phyloP scores from a whole-genome alignment of 2,797 vertebrate species.

The Microtus obscurus region DNA sequence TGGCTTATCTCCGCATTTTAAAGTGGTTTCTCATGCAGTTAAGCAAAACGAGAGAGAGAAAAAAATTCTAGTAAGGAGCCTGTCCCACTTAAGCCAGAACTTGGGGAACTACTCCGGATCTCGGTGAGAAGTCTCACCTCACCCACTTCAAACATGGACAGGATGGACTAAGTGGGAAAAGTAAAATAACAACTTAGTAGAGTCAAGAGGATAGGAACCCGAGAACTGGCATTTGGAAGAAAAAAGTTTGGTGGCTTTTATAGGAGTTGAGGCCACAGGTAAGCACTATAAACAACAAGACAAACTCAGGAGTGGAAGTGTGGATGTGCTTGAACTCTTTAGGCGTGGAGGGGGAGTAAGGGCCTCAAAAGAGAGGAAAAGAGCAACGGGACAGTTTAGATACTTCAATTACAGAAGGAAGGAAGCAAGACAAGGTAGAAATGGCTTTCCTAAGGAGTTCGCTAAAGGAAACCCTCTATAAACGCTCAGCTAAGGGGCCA shows the following conservation, averaged over 20 bases:
- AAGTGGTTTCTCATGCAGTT: background rate
- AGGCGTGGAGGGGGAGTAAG: background rate
- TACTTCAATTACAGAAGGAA: background rate
- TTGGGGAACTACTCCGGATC: background rate
- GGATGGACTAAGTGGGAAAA: slow-evolving; percentile 10
- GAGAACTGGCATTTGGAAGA: background rate
- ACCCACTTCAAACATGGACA: background rate
- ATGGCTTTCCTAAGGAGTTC: background rate
- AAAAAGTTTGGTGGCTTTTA: background rate
- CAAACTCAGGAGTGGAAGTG: background rate
- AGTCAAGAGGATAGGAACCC: background rate
- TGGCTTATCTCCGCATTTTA: background rate
- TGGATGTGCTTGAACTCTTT: background rate
- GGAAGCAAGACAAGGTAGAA: background rate
- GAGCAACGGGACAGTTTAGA: background rate
- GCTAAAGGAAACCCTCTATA: background rate
- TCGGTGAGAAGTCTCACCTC: background rate
- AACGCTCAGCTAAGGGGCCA: background rate
- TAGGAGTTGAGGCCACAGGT: background rate
- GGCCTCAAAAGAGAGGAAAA: background rate
- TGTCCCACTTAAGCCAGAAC: background rate
- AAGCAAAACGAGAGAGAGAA: background rate
- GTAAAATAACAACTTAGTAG: background rate
- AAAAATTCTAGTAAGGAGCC: background rate
- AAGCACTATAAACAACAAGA: background rate